Conservation (phyloP, 35 echinoderm and acorn worm genomes). For the Patiria miniata region DNA sequence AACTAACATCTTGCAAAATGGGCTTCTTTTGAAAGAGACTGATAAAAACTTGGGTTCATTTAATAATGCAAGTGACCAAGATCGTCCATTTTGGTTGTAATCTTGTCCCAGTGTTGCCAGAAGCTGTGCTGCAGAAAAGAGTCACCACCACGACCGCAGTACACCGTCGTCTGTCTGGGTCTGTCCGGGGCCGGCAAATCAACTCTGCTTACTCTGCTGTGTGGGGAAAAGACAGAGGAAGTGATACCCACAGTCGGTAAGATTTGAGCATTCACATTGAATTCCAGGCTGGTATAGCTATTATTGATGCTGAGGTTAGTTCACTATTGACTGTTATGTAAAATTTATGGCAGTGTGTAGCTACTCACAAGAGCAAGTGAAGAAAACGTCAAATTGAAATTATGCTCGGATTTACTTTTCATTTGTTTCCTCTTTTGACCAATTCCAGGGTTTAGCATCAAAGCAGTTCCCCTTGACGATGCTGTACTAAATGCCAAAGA, state of each 20-base stretch:
- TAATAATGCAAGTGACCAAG: too few relatives aligned
- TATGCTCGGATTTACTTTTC: too few relatives aligned
- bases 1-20: too few relatives aligned
- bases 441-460: slow-evolving; percentile 55
- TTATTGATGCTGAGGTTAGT: background rate
- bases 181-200: slow-evolving; percentile 54
- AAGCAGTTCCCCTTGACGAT: slow-evolving; percentile 56
- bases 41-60: too few relatives aligned
- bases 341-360: too few relatives aligned
- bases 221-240: slow-evolving; percentile 46
- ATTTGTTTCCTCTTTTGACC: too few relatives aligned
- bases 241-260: slow-evolving; percentile 59
- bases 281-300: background rate
- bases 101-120: slow-evolving; percentile 33
- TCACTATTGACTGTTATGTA: background rate
- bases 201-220: slow-evolving; percentile 41
- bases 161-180: slow-evolving; percentile 42
- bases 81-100: too few relatives aligned
- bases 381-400: too few relatives aligned
- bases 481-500: slow-evolving; percentile 57
- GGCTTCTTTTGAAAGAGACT: too few relatives aligned
- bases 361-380: too few relatives aligned
- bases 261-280: background rate
- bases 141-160: slow-evolving; percentile 40
- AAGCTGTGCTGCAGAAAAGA: slow-evolving; percentile 39